These are phyloP conservation scores for Ellobium chinense DNA, from an alignment of 2,888 invertebrate species.

Conservation along the genomic window DNA sequence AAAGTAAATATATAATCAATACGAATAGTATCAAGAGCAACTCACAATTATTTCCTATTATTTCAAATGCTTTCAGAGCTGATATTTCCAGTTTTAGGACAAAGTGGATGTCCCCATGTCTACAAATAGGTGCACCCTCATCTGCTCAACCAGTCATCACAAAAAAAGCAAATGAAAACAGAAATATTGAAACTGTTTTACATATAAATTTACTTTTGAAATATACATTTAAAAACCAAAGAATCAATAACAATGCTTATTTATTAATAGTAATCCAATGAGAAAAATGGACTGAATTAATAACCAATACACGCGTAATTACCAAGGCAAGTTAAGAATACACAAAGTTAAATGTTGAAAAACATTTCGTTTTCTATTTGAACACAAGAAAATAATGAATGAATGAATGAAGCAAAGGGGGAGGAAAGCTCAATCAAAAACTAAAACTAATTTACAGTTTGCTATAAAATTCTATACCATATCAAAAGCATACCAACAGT, in stretches of 20 bases:
- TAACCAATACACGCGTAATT: conserved; percentile 46
- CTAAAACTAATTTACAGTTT: conserved; percentile 28
- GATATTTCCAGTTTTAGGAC: too few species aligned
- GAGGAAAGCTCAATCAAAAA: conserved; percentile 20
- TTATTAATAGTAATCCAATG: conserved; percentile 42
- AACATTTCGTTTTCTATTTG: conserved; percentile 5
- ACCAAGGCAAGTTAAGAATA: conserved; percentile 47
- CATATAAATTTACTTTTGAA: conserved; percentile 42
- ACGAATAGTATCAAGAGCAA: too few species aligned
- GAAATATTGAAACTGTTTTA: conserved; percentile 4
- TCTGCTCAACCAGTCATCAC: too few species aligned
- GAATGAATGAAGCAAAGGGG: conserved; percentile 24
- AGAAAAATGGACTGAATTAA: conserved; percentile 35
- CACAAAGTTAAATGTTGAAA: conserved; percentile 29
- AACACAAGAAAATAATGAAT: conserved; percentile 32
- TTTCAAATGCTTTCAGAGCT: too few species aligned
- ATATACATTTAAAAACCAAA: conserved; percentile 49
- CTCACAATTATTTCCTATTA: too few species aligned
- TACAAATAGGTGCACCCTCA: too few species aligned
- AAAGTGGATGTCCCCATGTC: too few species aligned
- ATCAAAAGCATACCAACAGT: conserved; percentile 42
- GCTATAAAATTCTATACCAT: conserved; percentile 36
- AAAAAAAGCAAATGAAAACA: not conserved
- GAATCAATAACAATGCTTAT: conserved; percentile 46
- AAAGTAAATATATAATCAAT: too few species aligned